Conservation (phyloP, 2,888 invertebrate species). For the Eulithis prunata region DNA sequence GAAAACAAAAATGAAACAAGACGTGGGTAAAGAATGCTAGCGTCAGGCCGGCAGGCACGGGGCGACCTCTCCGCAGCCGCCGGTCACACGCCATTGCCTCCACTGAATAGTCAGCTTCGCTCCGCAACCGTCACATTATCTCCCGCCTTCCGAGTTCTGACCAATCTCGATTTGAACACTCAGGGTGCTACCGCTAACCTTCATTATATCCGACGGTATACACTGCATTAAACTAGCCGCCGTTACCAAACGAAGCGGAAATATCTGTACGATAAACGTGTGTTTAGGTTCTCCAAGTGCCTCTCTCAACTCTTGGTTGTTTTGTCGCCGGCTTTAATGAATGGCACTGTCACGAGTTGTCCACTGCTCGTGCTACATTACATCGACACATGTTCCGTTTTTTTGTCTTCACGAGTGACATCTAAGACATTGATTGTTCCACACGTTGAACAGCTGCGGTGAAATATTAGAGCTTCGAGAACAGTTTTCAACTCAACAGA, state of each 20-base stretch:
- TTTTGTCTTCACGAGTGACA: slow-evolving; percentile 61
- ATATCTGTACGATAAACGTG: slow-evolving; percentile 22
- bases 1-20: slow-evolving; percentile 64
- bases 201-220: slow-evolving; percentile 51
- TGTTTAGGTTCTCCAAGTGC: slow-evolving; percentile 34
- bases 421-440: slow-evolving; percentile 69
- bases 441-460: slow-evolving; percentile 66
- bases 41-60: slow-evolving; percentile 68
- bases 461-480: slow-evolving; percentile 65
- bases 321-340: slow-evolving; percentile 51
- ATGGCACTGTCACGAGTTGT: slow-evolving; percentile 55
- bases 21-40: slow-evolving; percentile 75
- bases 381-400: slow-evolving; percentile 72
- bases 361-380: slow-evolving; percentile 67
- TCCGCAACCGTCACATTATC: slow-evolving; percentile 67
- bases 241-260: slow-evolving; percentile 39
- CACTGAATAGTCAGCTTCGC: slow-evolving; percentile 72
- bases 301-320: slow-evolving; percentile 35
- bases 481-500: slow-evolving; percentile 56
- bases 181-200: slow-evolving; percentile 54
- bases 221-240: slow-evolving; percentile 35
- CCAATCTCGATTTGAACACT: slow-evolving; percentile 64
- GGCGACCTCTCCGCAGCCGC: slow-evolving; percentile 70
- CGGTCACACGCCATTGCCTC: slow-evolving; percentile 82
- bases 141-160: slow-evolving; percentile 61